These are phyloP conservation scores for Drosophila cardini DNA, from an alignment of 1,140 invertebrate species.

Conservation along the genomic window DNA sequence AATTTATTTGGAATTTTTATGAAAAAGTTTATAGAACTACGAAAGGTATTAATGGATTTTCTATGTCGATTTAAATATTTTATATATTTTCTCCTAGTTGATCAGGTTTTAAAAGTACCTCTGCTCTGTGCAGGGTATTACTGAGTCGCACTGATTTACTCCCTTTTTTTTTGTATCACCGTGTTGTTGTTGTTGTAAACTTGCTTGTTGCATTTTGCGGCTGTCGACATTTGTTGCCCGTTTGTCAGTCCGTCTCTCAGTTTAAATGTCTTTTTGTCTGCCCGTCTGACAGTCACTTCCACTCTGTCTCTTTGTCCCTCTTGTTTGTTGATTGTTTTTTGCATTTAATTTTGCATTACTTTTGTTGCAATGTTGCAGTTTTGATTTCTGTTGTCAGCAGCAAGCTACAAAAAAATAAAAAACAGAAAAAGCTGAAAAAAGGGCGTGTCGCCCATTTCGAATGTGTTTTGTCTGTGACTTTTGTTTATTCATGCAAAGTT, in stretches of 20 bases:
- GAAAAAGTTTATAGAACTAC: no score
- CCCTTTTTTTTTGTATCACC: neutral
- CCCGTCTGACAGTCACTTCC: conserved; percentile 1
- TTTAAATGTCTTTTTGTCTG: neutral
- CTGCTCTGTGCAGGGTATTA: neutral
- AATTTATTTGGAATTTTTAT: neutral
- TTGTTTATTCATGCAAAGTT: conserved; percentile 70
- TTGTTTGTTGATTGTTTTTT: conserved; percentile 61
- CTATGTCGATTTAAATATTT: no score
- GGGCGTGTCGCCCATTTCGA: conserved; percentile 49
- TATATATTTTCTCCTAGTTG: neutral
- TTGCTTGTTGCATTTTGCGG: conserved; percentile 47
- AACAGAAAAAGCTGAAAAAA: conserved; percentile 38
- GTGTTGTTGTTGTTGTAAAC: conserved; percentile 33
- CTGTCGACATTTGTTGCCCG: conserved; percentile 43
- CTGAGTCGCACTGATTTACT: neutral
- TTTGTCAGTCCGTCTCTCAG: conserved; percentile 1
- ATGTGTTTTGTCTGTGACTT: conserved; percentile 42
- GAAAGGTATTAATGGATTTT: no score
- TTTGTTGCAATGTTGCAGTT: conserved; percentile 64
- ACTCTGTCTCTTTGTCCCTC: neutral
- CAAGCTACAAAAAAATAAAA: conserved; percentile 8
- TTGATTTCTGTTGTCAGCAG: conserved; percentile 64
- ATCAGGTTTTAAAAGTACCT: neutral
- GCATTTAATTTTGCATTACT: conserved; percentile 75